Evolutionary conservation across 1,140 invertebrate species (phyloP), one percentile per base, ranked within the genome.

Genomic region (Heliconius hewitsoni): DNA sequence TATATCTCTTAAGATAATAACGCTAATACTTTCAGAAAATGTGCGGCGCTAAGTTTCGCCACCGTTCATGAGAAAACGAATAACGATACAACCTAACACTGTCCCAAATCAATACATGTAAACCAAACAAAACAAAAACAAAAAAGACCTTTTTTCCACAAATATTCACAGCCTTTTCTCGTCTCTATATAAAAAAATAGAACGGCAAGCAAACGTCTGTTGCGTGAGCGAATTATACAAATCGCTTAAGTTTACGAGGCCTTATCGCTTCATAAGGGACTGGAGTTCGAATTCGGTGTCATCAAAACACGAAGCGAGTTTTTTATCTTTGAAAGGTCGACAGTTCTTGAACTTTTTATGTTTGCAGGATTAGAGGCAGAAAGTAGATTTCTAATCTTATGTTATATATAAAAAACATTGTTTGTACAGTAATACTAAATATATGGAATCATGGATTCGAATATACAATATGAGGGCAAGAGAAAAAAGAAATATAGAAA

Each of bases 201-300:
- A n/a, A 3, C 55, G 5, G 55, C 55, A 66, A 66, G 27, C 13
- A 13, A 66, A 66, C 23, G 60, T 66, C 23, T 66, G 37, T 76
- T 76, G 74, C 74, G 74, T 76, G 74, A 76, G 74, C 57, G n/a
- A 70, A 76, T 76, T 76, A 76, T 70, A 76, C 60, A 76, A 76
- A 70, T 76, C n/a, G 60, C 74, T 76, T 42, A 30, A 46, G 74
- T 76, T 76, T 76, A 76, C 60, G 74, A 76, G n/a, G 52, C n/a
- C 66, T 76, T 76, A 76, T 76, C 74, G 74, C 74, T 76, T 76
- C 18, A 76, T 76, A 50, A 60, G 55, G 60, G 60, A 66, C 74
- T 13, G 34, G 37, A 30, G 23, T 75, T 23, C 55, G 50, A 66
- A 23, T 70, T 60, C 60, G n/a, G 30, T 30, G 73, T 70, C 57